phyloP scores from a whole-genome alignment of 2,888 invertebrate species.

The Polydrusus pterygomalis region DNA sequence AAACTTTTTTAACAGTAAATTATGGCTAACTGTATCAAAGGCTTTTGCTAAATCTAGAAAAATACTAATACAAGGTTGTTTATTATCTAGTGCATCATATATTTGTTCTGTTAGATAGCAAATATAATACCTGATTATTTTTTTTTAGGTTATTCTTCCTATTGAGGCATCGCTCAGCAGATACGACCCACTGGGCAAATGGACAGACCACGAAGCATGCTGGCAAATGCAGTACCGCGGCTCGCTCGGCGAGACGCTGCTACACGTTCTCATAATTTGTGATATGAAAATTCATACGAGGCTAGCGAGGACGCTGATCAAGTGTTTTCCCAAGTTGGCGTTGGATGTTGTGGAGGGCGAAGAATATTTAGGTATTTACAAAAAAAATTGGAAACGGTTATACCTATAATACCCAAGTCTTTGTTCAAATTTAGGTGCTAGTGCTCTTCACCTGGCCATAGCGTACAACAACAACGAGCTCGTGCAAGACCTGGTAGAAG shows the following conservation, averaged over 20 bases:
- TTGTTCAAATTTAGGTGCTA: conserved; percentile 80
- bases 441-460: conserved; percentile 95
- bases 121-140: neutral
- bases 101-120: no score
- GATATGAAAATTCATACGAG: conserved; percentile 88
- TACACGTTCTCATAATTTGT: conserved; percentile 96
- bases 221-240: conserved; percentile 99
- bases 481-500: conserved; percentile 93
- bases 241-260: conserved; percentile 93
- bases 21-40: no score
- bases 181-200: conserved; percentile 90
- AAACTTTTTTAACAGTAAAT: no score
- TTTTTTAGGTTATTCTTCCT: conserved; percentile 81
- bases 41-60: no score
- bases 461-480: conserved; percentile 97
- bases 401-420: no score
- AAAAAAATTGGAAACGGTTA: no score
- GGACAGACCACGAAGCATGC: conserved; percentile 94
- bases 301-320: conserved; percentile 91
- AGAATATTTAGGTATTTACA: conserved; percentile 83
- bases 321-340: conserved; percentile 92
- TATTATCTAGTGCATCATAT: no score
- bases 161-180: conserved; percentile 90
- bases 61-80: no score
- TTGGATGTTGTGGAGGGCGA: conserved; percentile 97